These are phyloP conservation scores for Megastigmus dorsalis DNA, from an alignment of 2,888 invertebrate genomes.

Conservation along the genomic window DNA sequence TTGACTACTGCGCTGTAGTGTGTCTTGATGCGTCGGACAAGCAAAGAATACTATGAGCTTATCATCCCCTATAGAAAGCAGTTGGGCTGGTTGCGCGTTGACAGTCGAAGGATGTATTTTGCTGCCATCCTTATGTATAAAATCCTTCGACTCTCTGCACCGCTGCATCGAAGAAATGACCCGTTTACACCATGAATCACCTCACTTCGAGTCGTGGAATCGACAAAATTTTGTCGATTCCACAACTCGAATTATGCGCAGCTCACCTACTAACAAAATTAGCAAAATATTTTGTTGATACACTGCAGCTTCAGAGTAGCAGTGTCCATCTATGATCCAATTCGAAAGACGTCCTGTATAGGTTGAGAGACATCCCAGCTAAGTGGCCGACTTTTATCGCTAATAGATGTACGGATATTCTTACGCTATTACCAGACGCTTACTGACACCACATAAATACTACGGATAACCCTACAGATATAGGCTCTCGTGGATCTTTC, in stretches of 20 bases:
- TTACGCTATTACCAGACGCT: neutral
- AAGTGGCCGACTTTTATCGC: neutral
- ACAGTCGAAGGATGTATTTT: no score
- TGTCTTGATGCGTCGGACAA: no score
- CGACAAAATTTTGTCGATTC: conserved; percentile 2
- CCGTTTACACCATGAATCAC: no score
- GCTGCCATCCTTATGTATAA: no score
- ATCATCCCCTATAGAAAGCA: no score
- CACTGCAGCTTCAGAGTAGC: no score
- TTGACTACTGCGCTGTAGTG: no score
- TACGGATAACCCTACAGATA: neutral
- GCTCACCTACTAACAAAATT: neutral
- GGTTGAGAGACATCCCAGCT: neutral
- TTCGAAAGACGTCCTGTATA: neutral
- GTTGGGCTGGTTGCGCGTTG: no score
- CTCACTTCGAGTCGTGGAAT: no score
- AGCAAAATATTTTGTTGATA: neutral
- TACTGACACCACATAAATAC: conserved; percentile 5
- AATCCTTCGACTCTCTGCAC: no score
- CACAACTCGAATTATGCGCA: conserved; percentile 2
- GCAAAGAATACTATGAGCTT: no score
- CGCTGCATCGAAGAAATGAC: no score
- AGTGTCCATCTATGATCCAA: conserved; percentile 3
- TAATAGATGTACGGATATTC: neutral
- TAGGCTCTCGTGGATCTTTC: neutral